phyloP scores from a whole-genome alignment of 2,888 invertebrate species.

The Tineola bisselliella region DNA sequence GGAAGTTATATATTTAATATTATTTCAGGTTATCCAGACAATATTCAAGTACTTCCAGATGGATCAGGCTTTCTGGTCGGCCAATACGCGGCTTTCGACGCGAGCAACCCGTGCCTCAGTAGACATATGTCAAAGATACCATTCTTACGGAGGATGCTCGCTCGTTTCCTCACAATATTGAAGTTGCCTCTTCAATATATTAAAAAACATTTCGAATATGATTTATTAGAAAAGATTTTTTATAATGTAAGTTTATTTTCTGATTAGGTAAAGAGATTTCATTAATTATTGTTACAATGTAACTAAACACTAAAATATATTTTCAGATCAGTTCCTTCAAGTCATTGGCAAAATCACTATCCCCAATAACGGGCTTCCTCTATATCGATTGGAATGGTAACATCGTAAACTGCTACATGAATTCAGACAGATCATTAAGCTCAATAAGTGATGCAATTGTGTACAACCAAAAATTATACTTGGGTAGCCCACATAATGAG shows the following conservation, averaged over 20 bases:
- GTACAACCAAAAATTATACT: conserved; percentile 70
- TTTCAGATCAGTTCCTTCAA: conserved; percentile 75
- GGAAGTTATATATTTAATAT: conserved; percentile 4
- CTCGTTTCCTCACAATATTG: conserved; percentile 66
- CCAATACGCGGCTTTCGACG: conserved; percentile 61
- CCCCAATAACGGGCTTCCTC: conserved; percentile 66
- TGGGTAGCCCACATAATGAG: conserved; percentile 74
- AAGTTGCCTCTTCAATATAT: conserved; percentile 73
- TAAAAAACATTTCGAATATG: conserved; percentile 74
- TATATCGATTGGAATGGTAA: conserved; percentile 78
- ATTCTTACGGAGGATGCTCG: conserved; percentile 70
- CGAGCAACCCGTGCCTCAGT: conserved; percentile 65
- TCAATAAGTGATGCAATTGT: conserved; percentile 74
- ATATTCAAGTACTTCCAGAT: conserved; percentile 63
- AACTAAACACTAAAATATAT: too few species aligned
- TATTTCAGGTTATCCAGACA: conserved; percentile 71
- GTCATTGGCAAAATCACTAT: conserved; percentile 36
- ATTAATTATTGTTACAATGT: too few species aligned
- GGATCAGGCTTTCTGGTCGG: conserved; percentile 75
- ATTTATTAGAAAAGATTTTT: conserved; percentile 66
- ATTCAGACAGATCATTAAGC: conserved; percentile 63
- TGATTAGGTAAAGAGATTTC: too few species aligned
- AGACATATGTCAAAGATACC: conserved; percentile 72
- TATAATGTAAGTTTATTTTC: conserved; percentile 63
- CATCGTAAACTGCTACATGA: conserved; percentile 74